Conservation (phyloP, 2,113 vertebrate genomes). For the Chascanopsetta lugubris region DNA sequence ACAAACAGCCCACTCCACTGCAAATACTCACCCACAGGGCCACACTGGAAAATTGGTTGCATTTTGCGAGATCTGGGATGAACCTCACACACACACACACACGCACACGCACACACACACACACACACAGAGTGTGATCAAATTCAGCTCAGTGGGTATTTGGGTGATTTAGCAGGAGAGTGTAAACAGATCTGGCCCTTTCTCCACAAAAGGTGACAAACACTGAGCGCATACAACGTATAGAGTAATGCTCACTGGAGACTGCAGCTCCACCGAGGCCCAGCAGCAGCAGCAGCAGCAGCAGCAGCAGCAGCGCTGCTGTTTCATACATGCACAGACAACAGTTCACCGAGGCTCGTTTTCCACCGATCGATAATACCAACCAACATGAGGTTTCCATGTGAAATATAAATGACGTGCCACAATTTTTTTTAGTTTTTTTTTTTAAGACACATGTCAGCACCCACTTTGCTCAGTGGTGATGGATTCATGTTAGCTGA, state of each 20-base stretch:
- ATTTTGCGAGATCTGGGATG: conserved; percentile 1
- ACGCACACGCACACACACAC: no score
- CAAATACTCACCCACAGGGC: conserved; percentile 36
- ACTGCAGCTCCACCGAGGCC: background rate
- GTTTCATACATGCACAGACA: no score
- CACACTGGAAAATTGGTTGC: conserved; percentile 16
- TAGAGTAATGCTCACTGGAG: background rate
- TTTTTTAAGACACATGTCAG: no score
- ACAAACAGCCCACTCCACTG: conserved; percentile 47
- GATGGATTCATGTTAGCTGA: no score
- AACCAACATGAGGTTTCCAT: no score
- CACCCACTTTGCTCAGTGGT: no score
- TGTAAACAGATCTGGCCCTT: background rate
- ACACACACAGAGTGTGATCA: background rate
- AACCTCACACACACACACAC: background rate
- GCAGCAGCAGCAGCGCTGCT: no score
- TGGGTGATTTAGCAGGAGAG: background rate
- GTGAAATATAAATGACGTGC: no score
- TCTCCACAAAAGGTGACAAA: background rate
- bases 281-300: no score
- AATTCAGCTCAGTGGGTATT: background rate
- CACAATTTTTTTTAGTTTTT: no score
- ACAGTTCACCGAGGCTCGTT: no score
- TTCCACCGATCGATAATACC: no score
- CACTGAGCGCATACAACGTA: background rate